A percentile compares a stretch with the other conserved stretches of the same genome.
Conservation (phyloP, 2,888 invertebrate species). For the Volucella inanis region DNA sequence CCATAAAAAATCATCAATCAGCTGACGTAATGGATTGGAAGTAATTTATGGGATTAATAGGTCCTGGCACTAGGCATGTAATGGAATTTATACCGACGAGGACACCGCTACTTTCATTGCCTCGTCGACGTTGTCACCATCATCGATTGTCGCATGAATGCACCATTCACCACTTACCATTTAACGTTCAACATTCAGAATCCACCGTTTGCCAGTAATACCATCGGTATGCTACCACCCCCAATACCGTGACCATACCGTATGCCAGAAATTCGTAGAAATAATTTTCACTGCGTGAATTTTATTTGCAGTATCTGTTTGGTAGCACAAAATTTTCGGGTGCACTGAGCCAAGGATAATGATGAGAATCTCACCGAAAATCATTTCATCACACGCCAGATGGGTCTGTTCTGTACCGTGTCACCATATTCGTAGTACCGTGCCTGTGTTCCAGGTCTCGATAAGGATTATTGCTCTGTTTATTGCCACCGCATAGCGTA, state of each 20-base stretch:
- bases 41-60: constrained; percentile 77
- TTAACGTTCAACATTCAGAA: neutral
- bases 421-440: constrained; percentile 30
- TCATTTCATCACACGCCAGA: constrained; percentile 70
- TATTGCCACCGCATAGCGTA: constrained; percentile 64
- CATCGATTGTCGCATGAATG: constrained; percentile 75
- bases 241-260: constrained; percentile 5
- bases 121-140: constrained; percentile 55
- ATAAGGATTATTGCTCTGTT: constrained; percentile 74
- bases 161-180: constrained; percentile 34
- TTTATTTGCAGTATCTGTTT: constrained; percentile 73
- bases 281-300: constrained; percentile 69
- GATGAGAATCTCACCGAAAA: constrained; percentile 72
- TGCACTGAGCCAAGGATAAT: constrained; percentile 72
- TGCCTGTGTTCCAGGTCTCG: constrained; percentile 52
- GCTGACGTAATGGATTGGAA: constrained; percentile 77
- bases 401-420: constrained; percentile 14
- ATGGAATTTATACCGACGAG: constrained; percentile 70
- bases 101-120: constrained; percentile 32
- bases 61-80: constrained; percentile 71
- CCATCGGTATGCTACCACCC: neutral
- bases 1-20: constrained; percentile 78
- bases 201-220: neutral
- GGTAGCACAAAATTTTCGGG: constrained; percentile 61
- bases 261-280: constrained; percentile 61